Evolutionary conservation across 2,797 vertebrate species (phyloP).

Genomic region (Chlorospingus semifuscus): DNA sequence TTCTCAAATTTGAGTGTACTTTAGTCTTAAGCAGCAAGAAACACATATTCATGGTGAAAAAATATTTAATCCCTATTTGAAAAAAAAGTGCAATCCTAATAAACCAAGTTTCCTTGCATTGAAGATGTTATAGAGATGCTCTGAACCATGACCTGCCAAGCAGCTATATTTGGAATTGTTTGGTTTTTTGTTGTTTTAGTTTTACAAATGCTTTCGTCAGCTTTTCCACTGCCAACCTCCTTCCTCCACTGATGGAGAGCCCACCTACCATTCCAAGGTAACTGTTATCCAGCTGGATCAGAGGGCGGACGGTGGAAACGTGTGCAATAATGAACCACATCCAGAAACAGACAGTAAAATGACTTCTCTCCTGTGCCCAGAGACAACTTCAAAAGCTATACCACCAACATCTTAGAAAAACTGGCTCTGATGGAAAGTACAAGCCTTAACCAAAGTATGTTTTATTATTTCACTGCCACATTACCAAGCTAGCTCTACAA

Average conservation of each 20-base stretch:
- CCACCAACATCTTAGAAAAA: not conserved
- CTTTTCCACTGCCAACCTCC: constrained; percentile 76
- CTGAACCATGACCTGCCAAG: not conserved
- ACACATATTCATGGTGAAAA: not conserved
- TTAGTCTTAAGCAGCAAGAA: not conserved
- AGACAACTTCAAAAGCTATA: not conserved
- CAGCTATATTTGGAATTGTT: not conserved
- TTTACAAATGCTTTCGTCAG: constrained; percentile 85
- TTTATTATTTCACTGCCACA: not conserved
- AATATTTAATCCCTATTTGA: not conserved
- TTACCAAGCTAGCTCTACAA: constrained; percentile 9
- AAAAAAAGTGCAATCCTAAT: not conserved
- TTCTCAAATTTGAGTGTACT: not conserved
- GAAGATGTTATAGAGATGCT: not conserved
- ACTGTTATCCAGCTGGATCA: constrained; percentile 77
- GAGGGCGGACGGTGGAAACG: constrained; percentile 58
- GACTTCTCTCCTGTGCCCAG: not conserved
- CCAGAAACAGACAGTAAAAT: constrained; percentile 41
- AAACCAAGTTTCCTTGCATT: not conserved
- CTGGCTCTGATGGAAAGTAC: not conserved
- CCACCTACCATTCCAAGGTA: constrained; percentile 74
- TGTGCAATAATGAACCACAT: constrained; percentile 49
- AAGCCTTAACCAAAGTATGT: not conserved
- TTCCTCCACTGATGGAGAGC: constrained; percentile 61
- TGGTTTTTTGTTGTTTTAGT: constrained; percentile 69